phyloP scores from a whole-genome alignment of 2,113 vertebrate genomes.

The Actenoides hombroni region DNA sequence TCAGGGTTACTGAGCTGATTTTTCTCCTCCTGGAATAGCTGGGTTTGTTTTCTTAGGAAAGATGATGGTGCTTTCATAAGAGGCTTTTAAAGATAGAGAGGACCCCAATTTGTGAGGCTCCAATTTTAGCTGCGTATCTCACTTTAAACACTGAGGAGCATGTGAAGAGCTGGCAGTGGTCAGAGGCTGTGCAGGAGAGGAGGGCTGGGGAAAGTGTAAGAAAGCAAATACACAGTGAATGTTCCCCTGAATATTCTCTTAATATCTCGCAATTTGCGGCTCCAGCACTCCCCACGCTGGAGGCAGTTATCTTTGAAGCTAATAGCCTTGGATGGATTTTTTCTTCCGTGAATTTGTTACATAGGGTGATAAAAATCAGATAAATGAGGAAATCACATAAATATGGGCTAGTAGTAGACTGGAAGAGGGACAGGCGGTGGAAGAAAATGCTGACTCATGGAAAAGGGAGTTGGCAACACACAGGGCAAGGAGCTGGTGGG shows the following conservation, averaged over 20 bases:
- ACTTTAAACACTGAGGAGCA: not conserved
- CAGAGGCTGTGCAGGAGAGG: not conserved
- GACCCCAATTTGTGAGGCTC: not conserved
- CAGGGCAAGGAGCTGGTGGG: not conserved
- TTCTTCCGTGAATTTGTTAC: slow-evolving; percentile 33
- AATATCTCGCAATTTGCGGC: not conserved
- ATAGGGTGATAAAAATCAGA: slow-evolving; percentile 35
- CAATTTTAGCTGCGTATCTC: not conserved
- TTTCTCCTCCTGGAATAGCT: not conserved
- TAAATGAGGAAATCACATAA: slow-evolving; percentile 17
- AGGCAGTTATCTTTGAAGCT: slow-evolving; percentile 29
- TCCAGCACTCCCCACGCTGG: not conserved
- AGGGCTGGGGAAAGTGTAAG: not conserved
- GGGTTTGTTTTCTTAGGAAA: not conserved
- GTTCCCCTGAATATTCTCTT: not conserved
- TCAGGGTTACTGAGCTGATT: not conserved
- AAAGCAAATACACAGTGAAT: not conserved
- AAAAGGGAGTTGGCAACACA: not conserved
- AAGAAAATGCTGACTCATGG: slow-evolving; percentile 12
- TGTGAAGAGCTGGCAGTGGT: not conserved
- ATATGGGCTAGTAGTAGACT: not conserved
- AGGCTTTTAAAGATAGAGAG: not conserved
- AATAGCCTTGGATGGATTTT: slow-evolving; percentile 18
- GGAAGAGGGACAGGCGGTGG: not conserved
- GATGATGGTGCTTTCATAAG: not conserved